These are phyloP conservation scores for Crax fasciolata DNA, from an alignment of 2,797 vertebrate species.

Conservation along the genomic window DNA sequence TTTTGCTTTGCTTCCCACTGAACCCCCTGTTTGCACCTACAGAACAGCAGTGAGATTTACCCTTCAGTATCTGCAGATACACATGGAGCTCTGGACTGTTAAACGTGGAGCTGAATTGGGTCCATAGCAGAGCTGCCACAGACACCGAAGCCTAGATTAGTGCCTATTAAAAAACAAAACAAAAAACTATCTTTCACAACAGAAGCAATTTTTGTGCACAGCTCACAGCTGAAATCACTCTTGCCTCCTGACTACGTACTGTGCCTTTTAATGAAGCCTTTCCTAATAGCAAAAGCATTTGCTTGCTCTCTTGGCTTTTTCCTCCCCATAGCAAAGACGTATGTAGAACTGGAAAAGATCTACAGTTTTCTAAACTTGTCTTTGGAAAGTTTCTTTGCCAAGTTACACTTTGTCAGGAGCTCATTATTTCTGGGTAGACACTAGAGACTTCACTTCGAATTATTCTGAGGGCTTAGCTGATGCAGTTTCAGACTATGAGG, in stretches of 20 bases:
- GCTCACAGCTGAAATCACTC: background rate
- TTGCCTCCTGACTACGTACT: background rate
- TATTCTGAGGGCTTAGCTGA: constrained; percentile 37
- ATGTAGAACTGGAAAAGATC: constrained; percentile 69
- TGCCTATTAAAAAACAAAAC: background rate
- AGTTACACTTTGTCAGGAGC: constrained; percentile 77
- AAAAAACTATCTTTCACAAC: background rate
- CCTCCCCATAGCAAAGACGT: constrained; percentile 32
- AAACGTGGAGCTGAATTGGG: background rate
- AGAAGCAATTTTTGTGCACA: background rate
- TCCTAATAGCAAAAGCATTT: constrained; percentile 71
- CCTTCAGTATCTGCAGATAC: background rate
- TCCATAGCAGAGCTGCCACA: background rate
- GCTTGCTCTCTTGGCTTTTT: background rate
- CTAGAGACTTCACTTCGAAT: constrained; percentile 68
- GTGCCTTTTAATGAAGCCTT: constrained; percentile 59
- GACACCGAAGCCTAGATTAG: background rate
- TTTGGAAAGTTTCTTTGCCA: constrained; percentile 80
- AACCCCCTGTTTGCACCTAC: background rate
- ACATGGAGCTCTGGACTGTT: background rate
- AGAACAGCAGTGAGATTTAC: background rate
- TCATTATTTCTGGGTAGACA: constrained; percentile 75
- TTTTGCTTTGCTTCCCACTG: background rate
- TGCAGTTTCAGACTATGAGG: constrained; percentile 8
- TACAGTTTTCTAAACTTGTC: constrained; percentile 59